Evolutionary conservation across 1,140 invertebrate species (phyloP), one percentile per base, ranked within the genome.

Genomic region (Zaprionus vittiger): DNA sequence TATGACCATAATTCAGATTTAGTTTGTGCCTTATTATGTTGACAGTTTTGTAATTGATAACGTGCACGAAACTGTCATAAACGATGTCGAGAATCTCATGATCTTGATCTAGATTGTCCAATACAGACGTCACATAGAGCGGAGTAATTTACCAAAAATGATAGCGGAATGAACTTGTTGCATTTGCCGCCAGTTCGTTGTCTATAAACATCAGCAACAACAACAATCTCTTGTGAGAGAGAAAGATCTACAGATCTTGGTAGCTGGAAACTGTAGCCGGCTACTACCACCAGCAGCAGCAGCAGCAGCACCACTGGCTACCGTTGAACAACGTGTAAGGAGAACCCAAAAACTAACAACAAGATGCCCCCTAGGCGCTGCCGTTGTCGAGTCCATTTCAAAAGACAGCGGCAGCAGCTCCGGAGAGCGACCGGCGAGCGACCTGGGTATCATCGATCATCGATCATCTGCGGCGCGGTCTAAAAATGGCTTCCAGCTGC

Each of bases 401-500:
- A 76, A 76, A 72, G 67, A 52, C 73, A 76, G 73, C 73, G 61
- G 55, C 62, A 66, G 79, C 79, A 67, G 79, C 79, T 56, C 9
- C 37, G 68, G 44, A 59, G 64, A 80, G 70, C 54, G 11, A 26
- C 54, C 34, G 37, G 59, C 22, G 20, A 57, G 81, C 81, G 85
- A 90, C 79, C 85, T 82, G 81, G 81, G 86, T 82, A 90, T 84
- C 85, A 90, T 89, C 87, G 83, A 90, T 90, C 89, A 90, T 91
- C 84, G 83, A 91, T 89, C 87, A 91, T 89, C 81, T 90, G 41
- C n/a, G 81, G 80, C 72, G 81, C 67, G 75, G 75, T 76, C 85
- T 91, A 84, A 91, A 91, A 91, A 91, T 91, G 87, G 87, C 65
- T 91, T 91, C 87, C 83, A 91, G 87, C 87, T 87, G 87, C 80